A percentile compares a stretch with the other conserved stretches of the same genome.
phyloP scores from a whole-genome alignment of 2,113 vertebrate species.

The Tinamus guttatus region DNA sequence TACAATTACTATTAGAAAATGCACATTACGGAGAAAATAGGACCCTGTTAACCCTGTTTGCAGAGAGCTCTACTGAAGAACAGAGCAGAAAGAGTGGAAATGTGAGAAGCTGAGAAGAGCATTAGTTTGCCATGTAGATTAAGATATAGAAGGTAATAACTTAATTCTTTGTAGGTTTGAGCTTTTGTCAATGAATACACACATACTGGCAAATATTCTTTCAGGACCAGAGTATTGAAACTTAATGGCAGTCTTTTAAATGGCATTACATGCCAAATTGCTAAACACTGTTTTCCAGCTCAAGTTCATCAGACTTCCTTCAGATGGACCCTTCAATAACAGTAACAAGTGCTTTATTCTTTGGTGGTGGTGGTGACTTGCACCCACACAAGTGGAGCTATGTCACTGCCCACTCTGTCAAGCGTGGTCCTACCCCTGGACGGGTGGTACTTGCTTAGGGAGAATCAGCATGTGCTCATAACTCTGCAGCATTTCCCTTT shows the following conservation, averaged over 20 bases:
- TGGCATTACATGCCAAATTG: neutral
- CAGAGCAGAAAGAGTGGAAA: neutral
- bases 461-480: no score
- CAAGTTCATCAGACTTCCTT: neutral
- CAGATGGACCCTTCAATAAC: neutral
- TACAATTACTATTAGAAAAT: neutral
- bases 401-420: neutral
- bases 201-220: neutral
- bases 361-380: neutral
- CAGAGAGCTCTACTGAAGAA: neutral
- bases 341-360: neutral
- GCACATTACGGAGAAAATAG: neutral
- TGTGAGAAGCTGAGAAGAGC: neutral
- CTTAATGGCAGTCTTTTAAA: neutral
- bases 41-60: neutral
- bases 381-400: neutral
- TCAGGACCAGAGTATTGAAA: neutral
- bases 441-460: no score
- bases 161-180: neutral
- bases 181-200: neutral
- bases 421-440: neutral
- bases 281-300: neutral
- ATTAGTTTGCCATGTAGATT: neutral
- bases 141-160: neutral
- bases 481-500: no score